These are phyloP conservation scores for Eurystomus gularis DNA, from an alignment of 2,113 vertebrate genomes.

Conservation along the genomic window DNA sequence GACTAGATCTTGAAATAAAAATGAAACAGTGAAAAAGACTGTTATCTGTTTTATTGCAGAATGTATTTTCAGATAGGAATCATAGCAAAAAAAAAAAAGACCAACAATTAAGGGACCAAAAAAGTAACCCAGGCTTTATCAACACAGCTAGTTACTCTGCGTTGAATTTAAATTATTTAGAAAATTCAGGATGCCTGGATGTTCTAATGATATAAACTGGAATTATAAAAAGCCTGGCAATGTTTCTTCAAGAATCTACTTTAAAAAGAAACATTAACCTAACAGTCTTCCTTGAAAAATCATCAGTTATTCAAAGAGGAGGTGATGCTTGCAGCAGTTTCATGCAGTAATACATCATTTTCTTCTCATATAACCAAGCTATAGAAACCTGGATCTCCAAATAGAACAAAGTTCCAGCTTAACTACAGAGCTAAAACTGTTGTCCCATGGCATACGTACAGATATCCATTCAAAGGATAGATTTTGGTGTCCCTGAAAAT, in stretches of 20 bases:
- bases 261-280: neutral
- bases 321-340: neutral
- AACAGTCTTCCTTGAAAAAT: neutral
- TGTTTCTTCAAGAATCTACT: neutral
- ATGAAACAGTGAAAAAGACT: neutral
- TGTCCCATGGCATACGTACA: neutral
- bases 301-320: neutral
- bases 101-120: neutral
- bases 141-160: neutral
- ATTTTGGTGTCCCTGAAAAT: neutral
- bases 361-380: neutral
- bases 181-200: neutral
- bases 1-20: neutral
- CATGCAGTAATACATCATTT: neutral
- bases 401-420: neutral
- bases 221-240: neutral
- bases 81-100: neutral
- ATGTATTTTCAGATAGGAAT: neutral
- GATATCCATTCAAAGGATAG: neutral
- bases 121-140: neutral
- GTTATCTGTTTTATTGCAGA: neutral
- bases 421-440: neutral
- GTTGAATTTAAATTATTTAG: neutral
- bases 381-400: neutral
- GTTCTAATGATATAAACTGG: neutral